Base-by-base conservation (phyloP, 2,888 invertebrate species). In the Thecophora atra region DNA sequence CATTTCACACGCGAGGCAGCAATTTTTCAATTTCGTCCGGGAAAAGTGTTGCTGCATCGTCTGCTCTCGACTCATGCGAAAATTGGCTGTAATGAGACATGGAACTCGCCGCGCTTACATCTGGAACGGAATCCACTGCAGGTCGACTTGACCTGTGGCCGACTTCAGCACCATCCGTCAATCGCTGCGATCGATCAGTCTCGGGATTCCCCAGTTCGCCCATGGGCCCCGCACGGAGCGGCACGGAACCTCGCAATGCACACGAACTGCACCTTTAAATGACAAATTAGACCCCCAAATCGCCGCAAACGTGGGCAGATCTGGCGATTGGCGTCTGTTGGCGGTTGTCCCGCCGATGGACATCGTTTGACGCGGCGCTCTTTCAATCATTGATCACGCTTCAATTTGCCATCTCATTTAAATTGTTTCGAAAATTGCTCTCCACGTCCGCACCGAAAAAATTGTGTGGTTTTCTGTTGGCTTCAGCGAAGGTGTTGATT, bases 81-180 rank as follows among this genome's bases (percentile, higher is more conserved):
- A 83, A 84, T 83, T 83, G 80, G 80, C 81, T 80, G 83, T 84
- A 83, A 83, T 83, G 82, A 83, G 83, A 83, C 84, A 83, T 83
- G 83, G 81, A 71, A 81, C 81, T 80, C 76, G 80, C 79, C 76
- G 80, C 79, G 81, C 67, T 74, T 82, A 81, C 81, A 79, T 80
- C 77, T 78, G 80, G 80, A 82, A 81, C 81, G 82, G 82, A 81
- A 84, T 84, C 83, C 84, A 84, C 82, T 84, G 83, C 83, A 79
- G 83, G 83, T 84, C 83, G 83, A 83, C 81, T 80, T 68, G 17
- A 19, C 13, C 42, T 21, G 30, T 64, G 17, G 6, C 42, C 68
- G 37, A 68, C 42, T 54, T 52, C 51, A 47, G 19, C 51, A 24
- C n/a, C n/a, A n/a, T n/a, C n/a, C n/a, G n/a, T n/a, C n/a, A n/a